phyloP scores from a whole-genome alignment of 2,797 vertebrate species.

The Garrulus glandarius region DNA sequence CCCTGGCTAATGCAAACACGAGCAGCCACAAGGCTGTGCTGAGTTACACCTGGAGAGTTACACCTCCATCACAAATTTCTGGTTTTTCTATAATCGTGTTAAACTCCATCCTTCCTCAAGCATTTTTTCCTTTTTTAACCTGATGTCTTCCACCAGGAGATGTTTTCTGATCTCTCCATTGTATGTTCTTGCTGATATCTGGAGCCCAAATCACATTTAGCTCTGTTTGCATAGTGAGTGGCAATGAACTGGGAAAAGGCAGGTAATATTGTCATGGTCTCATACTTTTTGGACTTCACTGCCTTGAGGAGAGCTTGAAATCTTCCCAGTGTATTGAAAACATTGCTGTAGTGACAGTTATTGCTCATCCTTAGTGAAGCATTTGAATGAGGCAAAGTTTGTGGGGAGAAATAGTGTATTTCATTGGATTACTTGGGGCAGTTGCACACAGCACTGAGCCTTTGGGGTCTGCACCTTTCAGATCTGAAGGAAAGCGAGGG shows the following conservation, averaged over 20 bases:
- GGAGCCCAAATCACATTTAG: neutral
- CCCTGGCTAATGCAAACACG: neutral
- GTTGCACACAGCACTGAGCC: neutral
- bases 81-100: neutral
- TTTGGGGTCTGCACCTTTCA: neutral
- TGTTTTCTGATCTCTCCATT: neutral
- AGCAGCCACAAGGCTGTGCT: neutral
- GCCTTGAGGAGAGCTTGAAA: neutral
- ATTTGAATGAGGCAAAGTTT: neutral
- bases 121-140: neutral
- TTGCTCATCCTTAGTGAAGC: neutral
- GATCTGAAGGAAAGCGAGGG: rapidly evolving
- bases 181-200: neutral
- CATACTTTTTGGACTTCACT: neutral
- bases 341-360: neutral
- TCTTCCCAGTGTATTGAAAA: neutral
- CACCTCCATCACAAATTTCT: neutral
- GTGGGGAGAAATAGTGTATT: neutral
- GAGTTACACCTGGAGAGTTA: neutral
- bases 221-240: rapidly evolving
- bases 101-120: neutral
- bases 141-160: neutral
- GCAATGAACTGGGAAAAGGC: neutral
- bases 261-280: neutral
- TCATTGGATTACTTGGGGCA: neutral